Percentiles rank a stretch among this genome's conserved stretches.
Conservation (phyloP, 2,888 invertebrate species). For the Alviniconcha strummeri region DNA sequence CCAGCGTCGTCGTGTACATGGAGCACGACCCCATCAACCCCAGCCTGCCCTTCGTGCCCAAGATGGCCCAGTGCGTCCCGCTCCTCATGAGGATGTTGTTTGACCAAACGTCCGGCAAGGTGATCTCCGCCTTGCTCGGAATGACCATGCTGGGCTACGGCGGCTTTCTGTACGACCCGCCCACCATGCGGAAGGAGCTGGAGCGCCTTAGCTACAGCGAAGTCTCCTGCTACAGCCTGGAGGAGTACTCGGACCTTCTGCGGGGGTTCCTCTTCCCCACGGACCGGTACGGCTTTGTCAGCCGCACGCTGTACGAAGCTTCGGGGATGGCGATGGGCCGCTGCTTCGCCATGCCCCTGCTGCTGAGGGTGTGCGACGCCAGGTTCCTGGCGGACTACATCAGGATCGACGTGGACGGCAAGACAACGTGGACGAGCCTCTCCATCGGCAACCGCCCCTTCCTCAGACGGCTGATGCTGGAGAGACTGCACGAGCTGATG, state of each 20-base stretch:
- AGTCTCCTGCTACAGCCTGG: neutral
- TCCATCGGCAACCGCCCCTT: neutral
- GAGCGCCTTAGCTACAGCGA: neutral
- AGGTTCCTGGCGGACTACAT: slow-evolving; percentile 11
- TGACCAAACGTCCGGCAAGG: neutral
- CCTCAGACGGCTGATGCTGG: neutral
- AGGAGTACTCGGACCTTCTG: neutral
- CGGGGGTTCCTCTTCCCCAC: neutral
- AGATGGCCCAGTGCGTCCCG: slow-evolving; percentile 3
- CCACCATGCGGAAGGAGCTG: neutral
- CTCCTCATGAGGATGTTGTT: slow-evolving; percentile 13
- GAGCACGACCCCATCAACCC: neutral
- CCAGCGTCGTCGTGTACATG: neutral
- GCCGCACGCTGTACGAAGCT: slow-evolving; percentile 5
- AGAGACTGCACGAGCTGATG: neutral
- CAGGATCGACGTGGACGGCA: neutral
- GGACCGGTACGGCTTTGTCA: neutral
- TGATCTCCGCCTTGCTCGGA: slow-evolving; percentile 3
- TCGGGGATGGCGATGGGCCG: slow-evolving; percentile 2
- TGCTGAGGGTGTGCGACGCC: slow-evolving; percentile 15
- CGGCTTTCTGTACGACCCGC: neutral
- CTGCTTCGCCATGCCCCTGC: neutral
- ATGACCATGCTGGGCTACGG: neutral
- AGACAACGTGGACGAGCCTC: neutral
- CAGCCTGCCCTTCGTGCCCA: neutral